Percentiles rank a stretch among this genome's conserved stretches.
Evolutionary conservation across 2,888 invertebrate genomes (phyloP).

Genomic region (Pollenia angustigena): DNA sequence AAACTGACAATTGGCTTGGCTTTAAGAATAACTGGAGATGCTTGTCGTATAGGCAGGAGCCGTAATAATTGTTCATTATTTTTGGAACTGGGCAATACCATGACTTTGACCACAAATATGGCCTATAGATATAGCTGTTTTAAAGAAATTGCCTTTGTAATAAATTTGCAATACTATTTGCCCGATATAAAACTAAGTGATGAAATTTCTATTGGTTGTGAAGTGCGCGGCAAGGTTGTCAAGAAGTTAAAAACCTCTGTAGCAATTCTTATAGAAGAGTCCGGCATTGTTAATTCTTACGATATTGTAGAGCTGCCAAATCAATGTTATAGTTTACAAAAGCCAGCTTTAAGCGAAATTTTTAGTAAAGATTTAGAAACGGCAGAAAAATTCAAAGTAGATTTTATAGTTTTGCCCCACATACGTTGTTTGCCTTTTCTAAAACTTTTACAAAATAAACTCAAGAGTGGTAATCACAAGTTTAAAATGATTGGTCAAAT

Average conservation of each 20-base stretch:
- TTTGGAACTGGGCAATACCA: slow-evolving; percentile 77
- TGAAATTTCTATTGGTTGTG: slow-evolving; percentile 74
- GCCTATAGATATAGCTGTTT: slow-evolving; percentile 79
- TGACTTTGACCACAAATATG: slow-evolving; percentile 80
- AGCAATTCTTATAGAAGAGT: slow-evolving; percentile 78
- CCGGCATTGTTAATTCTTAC: slow-evolving; percentile 80
- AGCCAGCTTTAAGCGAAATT: slow-evolving; percentile 73
- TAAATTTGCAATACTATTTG: slow-evolving; percentile 81
- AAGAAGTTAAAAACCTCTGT: slow-evolving; percentile 79
- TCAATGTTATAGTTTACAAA: slow-evolving; percentile 76
- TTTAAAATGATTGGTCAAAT: slow-evolving; percentile 80
- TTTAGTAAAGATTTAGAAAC: slow-evolving; percentile 78
- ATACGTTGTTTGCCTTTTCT: slow-evolving; percentile 78
- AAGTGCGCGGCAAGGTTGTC: slow-evolving; percentile 77
- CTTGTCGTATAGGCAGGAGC: slow-evolving; percentile 81
- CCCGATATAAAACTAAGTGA: slow-evolving; percentile 78
- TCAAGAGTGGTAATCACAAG: slow-evolving; percentile 67
- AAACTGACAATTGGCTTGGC: slow-evolving; percentile 79
- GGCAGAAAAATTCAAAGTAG: slow-evolving; percentile 76
- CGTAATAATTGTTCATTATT: slow-evolving; percentile 80
- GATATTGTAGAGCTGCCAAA: slow-evolving; percentile 81
- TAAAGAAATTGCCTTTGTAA: slow-evolving; percentile 80
- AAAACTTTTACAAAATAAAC: slow-evolving; percentile 74
- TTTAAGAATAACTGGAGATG: slow-evolving; percentile 81
- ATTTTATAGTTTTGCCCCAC: slow-evolving; percentile 80